Conservation (phyloP, 92 coral and sea anemone genomes). For the Micromussa lordhowensis region DNA sequence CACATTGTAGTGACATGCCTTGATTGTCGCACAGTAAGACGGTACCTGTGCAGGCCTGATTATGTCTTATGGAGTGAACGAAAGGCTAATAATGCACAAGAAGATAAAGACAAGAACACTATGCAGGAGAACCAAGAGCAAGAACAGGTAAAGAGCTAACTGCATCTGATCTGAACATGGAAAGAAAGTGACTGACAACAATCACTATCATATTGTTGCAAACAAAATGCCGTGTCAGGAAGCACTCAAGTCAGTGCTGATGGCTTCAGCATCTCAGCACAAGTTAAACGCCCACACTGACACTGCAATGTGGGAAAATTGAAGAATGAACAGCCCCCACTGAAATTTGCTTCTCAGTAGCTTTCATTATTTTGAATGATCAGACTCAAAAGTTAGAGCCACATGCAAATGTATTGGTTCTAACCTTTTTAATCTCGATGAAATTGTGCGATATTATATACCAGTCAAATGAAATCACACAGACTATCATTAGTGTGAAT, state of each 20-base stretch:
- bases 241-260: background rate
- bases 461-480: background rate
- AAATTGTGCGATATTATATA: background rate
- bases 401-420: no score
- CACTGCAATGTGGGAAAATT: background rate
- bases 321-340: background rate
- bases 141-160: background rate
- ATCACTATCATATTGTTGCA: background rate
- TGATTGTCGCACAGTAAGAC: slow-evolving; percentile 82
- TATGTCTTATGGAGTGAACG: slow-evolving; percentile 71
- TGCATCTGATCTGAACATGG: background rate
- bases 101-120: background rate
- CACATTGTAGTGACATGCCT: slow-evolving; percentile 86
- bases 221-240: background rate
- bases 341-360: background rate
- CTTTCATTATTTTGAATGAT: background rate
- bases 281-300: background rate
- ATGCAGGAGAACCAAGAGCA: background rate
- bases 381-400: background rate
- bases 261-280: background rate
- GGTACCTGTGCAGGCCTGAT: slow-evolving; percentile 80
- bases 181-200: background rate
- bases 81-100: background rate
- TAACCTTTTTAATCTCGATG: background rate
- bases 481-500: background rate